Percentiles rank a stretch among this genome's conserved stretches.
Evolutionary conservation across 30 jellyfish, hydroid and myxozoan species (phyloP).

Genomic region (Aurelia sp.): DNA sequence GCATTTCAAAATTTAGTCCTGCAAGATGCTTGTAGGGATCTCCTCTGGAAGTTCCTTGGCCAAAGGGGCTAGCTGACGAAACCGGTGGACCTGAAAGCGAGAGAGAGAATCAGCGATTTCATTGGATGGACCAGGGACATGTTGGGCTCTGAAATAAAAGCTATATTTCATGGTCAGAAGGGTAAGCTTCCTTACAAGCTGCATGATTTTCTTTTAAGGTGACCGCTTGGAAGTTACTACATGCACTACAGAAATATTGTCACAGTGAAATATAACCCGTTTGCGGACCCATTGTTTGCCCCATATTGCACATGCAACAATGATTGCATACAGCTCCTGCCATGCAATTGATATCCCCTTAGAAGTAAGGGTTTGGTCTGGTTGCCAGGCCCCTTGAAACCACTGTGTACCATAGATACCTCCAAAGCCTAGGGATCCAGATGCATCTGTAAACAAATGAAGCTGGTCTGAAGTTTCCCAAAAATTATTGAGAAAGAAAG

Average conservation of each 20-base stretch:
- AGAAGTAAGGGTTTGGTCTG: constrained; percentile 12
- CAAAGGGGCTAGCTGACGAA: constrained; percentile 16
- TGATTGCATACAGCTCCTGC: constrained; percentile 51
- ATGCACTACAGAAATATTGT: constrained; percentile 31
- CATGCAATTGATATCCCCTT: constrained; percentile 12
- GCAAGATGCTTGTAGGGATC: constrained; percentile 10
- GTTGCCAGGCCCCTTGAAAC: constrained; percentile 9
- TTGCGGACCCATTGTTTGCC: constrained; percentile 25
- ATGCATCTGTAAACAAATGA: constrained; percentile 12
- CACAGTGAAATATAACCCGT: constrained; percentile 28
- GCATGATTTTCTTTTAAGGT: not conserved
- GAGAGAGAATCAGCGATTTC: constrained; percentile 38
- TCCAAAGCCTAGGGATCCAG: constrained; percentile 37
- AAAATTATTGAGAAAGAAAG: constrained; percentile 14
- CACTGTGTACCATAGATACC: not conserved
- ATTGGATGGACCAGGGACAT: constrained; percentile 37
- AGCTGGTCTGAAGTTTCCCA: not conserved
- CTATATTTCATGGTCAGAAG: not conserved
- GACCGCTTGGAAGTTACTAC: not conserved
- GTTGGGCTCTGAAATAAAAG: constrained; percentile 16
- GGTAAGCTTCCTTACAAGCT: constrained; percentile 11
- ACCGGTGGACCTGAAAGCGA: constrained; percentile 15
- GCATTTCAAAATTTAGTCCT: not conserved
- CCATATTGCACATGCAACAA: constrained; percentile 44
- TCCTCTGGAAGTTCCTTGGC: constrained; percentile 5